Evolutionary conservation across 2,797 vertebrate genomes (phyloP).

Genomic region (Orestias chungarensis): DNA sequence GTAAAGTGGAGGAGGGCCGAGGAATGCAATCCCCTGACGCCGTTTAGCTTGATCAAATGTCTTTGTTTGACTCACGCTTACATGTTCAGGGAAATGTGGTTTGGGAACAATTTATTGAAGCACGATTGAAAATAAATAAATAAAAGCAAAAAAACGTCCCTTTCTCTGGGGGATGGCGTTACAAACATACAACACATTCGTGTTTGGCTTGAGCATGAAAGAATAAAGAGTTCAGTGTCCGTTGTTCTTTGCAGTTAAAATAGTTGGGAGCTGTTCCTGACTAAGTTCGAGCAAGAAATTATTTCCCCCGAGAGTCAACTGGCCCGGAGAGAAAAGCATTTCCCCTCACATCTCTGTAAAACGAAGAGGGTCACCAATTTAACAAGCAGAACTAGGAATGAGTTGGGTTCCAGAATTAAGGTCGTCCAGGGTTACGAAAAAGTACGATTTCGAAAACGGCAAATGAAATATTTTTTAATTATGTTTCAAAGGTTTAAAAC

Average conservation of each 20-base stretch:
- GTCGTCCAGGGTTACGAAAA: not conserved
- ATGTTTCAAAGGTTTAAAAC: not conserved
- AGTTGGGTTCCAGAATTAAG: not conserved
- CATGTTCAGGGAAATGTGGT: not conserved
- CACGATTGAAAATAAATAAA: not conserved
- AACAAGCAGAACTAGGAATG: not conserved
- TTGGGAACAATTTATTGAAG: not conserved
- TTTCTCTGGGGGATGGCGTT: slow-evolving; percentile 2
- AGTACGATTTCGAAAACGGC: not conserved
- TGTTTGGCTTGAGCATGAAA: slow-evolving; percentile 8
- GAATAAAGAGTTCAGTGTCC: slow-evolving; percentile 6
- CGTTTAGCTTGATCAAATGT: not conserved
- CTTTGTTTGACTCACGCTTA: not conserved
- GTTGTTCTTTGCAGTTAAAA: slow-evolving; percentile 16
- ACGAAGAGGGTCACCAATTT: slow-evolving; percentile 26
- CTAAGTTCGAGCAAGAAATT: slow-evolving; percentile 12
- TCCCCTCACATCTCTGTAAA: slow-evolving; percentile 6
- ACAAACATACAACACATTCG: slow-evolving; percentile 3
- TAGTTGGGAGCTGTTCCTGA: slow-evolving; percentile 7
- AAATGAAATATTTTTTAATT: not conserved
- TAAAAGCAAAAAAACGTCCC: slow-evolving; percentile 16
- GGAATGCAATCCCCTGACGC: slow-evolving; percentile 40
- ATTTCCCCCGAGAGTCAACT: slow-evolving; percentile 27
- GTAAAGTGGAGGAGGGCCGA: slow-evolving; percentile 46
- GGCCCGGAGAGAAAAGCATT: slow-evolving; percentile 9